These are phyloP conservation scores for Crocallis elinguaria DNA, from an alignment of 2,888 invertebrate genomes.

Conservation along the genomic window DNA sequence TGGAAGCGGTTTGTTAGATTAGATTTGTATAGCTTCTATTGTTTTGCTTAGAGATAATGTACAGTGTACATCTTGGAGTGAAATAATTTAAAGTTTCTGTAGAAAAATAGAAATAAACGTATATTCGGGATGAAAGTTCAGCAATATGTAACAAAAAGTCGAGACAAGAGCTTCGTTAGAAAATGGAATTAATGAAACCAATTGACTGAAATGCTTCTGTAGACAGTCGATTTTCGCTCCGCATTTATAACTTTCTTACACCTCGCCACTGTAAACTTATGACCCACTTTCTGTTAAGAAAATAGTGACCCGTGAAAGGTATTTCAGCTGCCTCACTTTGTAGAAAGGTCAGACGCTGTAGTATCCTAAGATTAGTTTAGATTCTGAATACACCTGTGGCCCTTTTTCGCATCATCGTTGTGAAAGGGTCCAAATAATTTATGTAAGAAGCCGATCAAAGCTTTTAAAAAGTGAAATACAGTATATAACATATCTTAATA, in stretches of 20 bases:
- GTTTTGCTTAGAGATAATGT: too few relatives aligned
- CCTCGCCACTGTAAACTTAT: constrained; percentile 1
- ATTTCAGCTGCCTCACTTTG: constrained; percentile 4
- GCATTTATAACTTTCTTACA: constrained; percentile 3
- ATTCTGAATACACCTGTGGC: not conserved
- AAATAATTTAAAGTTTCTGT: too few relatives aligned
- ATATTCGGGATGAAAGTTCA: not conserved
- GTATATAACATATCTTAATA: too few relatives aligned
- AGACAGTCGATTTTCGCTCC: constrained; percentile 1
- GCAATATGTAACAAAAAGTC: not conserved
- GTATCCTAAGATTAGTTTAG: not conserved
- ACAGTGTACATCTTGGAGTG: too few relatives aligned
- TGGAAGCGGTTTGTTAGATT: too few relatives aligned
- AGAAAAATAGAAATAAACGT: too few relatives aligned
- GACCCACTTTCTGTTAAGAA: constrained; percentile 7
- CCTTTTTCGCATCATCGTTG: not conserved
- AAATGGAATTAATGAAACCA: constrained; percentile 27
- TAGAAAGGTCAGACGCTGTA: constrained; percentile 1
- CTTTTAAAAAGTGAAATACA: too few relatives aligned
- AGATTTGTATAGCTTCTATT: too few relatives aligned
- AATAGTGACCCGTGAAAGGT: not conserved
- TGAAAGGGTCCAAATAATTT: too few relatives aligned
- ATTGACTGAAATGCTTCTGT: constrained; percentile 28
- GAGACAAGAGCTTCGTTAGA: constrained; percentile 10
- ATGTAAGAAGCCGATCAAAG: too few relatives aligned